Evolutionary conservation across 2,888 invertebrate species (phyloP), one percentile per base, ranked within the genome.

Genomic region (Spialia ferax): DNA sequence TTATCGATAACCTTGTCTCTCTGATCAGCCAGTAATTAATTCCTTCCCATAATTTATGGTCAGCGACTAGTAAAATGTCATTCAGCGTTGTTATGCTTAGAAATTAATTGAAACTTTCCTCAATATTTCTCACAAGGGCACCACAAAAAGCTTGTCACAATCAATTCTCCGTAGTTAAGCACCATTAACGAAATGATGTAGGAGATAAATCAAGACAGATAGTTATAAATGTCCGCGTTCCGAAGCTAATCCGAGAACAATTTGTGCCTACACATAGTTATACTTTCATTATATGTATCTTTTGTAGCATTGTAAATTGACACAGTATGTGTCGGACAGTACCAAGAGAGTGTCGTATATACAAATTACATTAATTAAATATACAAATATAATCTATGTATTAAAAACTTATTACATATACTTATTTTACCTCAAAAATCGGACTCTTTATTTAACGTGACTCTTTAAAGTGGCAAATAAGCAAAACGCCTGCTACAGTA

Each of bases 1-100:
- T 66, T 66, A 66, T 60, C 65, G 65, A 60, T 59, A 60, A 66
- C 38, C 57, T 52, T 59, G 50, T 59, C 57, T 59, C 29, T 66
- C n/a, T 18, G 15, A 59, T 52, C 42, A 11, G n/a, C 59, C 20
- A 8, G 22, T 52, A 65, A 52, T 65, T 52, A 59, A 59, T 59
- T 38, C 38, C 52, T 38, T 26, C 22, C 11, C 10, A 50, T 52
- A 65, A 52, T 26, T 65, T 65, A 59, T 26, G 52, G 35, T 59
- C 59, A 35, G 18, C 59, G 52, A 35, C 54, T 60, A 66, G 52
- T 52, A 26, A 29, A 22, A 22, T 42, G 52, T 60, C 54, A 65
- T 23, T 48, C 22, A 50, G 38, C 23, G 2, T 18, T 42, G 66
- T 59, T 42, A 20, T 32, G 23, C 13, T 52, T 18, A 15, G 18